Base-by-base conservation (phyloP, 2,113 vertebrate genomes). In the Panthera leo region DNA sequence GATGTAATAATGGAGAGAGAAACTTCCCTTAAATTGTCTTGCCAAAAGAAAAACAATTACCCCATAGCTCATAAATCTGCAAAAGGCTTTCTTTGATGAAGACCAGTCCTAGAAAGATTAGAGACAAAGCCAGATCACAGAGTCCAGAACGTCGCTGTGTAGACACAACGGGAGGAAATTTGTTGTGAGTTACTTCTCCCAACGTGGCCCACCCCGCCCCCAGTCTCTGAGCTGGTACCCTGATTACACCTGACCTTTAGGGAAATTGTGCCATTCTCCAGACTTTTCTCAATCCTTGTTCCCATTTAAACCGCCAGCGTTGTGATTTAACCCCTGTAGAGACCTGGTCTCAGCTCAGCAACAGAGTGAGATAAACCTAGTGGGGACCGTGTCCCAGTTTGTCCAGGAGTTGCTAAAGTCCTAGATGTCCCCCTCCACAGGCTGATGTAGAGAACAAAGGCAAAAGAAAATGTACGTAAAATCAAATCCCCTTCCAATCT, bases 201-300 rank as follows among this genome's bases (percentile, higher is more conserved):
- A 4, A 1, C 34, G 9, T n/a, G 31, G 16, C 16, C 19, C 16
- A 0, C 5, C 39, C 14, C 2, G 1, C 0, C 34, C 10, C n/a
- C 14, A 4, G 27, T 9, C 34, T 85, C 78, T 84, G 31, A 19
- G 29, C 42, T 42, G 36, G 48, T 21, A 2, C 25, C 34, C 14
- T 7, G 27, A 11, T n/a, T 2, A 8, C 6, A 39, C 48, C 12
- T 21, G 27, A 16, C 23, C 53, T 79, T 55, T 67, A 31, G 80
- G 86, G 89, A 91, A 51, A 88, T 42, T 13, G 4, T 5, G 5
- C 55, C 53, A 4, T 67, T 31, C n/a, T 58, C 31, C 65, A 82
- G 61, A 10, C 61, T 87, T 86, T 87, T 42, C 75, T 87, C 55
- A 63, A 11, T 19, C 67, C 48, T 70, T 63, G 36, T 23, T 39